Percentiles rank a stretch among this genome's conserved stretches.
These are phyloP conservation scores for Characodon lateralis DNA, from an alignment of 2,797 vertebrate genomes.

Conservation along the genomic window DNA sequence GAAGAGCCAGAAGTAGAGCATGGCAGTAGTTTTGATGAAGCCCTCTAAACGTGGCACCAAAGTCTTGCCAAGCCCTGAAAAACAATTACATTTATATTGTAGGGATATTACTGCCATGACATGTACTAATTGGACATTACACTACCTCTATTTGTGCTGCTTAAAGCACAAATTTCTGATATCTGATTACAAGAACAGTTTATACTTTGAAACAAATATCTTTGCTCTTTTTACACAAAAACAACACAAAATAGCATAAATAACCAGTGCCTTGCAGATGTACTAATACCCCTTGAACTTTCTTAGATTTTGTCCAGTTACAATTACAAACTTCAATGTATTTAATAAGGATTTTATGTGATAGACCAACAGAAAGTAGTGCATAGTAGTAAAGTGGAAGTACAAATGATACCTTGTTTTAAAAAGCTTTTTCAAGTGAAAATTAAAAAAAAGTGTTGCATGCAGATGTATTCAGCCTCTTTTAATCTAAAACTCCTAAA, in stretches of 20 bases:
- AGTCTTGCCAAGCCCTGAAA: conserved; percentile 71
- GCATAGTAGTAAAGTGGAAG: background rate
- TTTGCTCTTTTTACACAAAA: background rate
- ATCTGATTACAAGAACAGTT: too few relatives aligned
- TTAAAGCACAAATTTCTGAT: background rate
- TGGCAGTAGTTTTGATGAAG: conserved; percentile 48
- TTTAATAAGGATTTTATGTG: background rate
- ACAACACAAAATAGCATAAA: background rate
- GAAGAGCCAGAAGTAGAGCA: conserved; percentile 77
- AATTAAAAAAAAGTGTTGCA: background rate
- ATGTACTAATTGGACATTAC: background rate
- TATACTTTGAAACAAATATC: too few relatives aligned
- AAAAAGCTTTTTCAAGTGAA: background rate
- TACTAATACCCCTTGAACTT: background rate
- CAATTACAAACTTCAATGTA: background rate
- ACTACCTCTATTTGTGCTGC: background rate
- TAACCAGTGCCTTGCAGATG: background rate
- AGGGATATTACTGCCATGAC: background rate
- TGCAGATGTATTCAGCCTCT: background rate
- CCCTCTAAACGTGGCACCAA: conserved; percentile 57
- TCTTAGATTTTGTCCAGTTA: background rate
- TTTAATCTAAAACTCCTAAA: background rate
- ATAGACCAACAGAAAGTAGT: background rate
- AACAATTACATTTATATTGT: background rate
- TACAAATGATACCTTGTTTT: background rate